These are phyloP conservation scores for Chromobotia macracanthus DNA, from an alignment of 2,797 vertebrate genomes.

Conservation along the genomic window DNA sequence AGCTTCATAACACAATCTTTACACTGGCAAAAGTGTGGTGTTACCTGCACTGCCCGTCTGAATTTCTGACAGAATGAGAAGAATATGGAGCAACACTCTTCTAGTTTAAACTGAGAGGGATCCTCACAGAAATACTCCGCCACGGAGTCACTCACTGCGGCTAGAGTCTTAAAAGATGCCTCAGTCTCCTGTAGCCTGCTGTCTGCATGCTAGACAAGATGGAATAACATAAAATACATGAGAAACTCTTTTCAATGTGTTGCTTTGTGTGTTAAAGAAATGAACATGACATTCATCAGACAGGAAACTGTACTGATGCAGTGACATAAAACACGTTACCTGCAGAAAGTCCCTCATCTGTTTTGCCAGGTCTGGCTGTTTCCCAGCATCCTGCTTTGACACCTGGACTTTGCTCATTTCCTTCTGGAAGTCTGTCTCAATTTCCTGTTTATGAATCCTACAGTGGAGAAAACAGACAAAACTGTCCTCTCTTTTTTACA, in stretches of 20 bases:
- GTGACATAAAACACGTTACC: too few species aligned
- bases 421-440: conserved; percentile 75
- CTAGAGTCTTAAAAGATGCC: conserved; percentile 66
- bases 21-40: background rate
- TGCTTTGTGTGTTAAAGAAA: background rate
- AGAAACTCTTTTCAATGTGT: background rate
- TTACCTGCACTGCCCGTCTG: conserved; percentile 77
- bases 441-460: conserved; percentile 78
- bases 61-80: conserved; percentile 81
- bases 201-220: conserved; percentile 72
- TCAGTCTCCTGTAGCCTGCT: conserved; percentile 66
- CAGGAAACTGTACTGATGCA: background rate
- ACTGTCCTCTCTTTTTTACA: conserved; percentile 1
- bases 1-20: background rate
- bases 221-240: conserved; percentile 7
- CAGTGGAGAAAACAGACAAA: conserved; percentile 18
- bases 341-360: conserved; percentile 80
- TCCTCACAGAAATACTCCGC: conserved; percentile 86
- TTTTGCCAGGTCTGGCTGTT: conserved; percentile 73
- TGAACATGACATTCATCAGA: too few species aligned
- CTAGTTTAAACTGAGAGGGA: conserved; percentile 74
- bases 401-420: conserved; percentile 69
- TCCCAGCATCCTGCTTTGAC: conserved; percentile 62
- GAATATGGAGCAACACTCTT: conserved; percentile 82
- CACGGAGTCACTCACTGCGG: conserved; percentile 67